These are phyloP conservation scores for Peromyscus aztecus DNA, from an alignment of 2,797 vertebrate genomes.

Conservation along the genomic window DNA sequence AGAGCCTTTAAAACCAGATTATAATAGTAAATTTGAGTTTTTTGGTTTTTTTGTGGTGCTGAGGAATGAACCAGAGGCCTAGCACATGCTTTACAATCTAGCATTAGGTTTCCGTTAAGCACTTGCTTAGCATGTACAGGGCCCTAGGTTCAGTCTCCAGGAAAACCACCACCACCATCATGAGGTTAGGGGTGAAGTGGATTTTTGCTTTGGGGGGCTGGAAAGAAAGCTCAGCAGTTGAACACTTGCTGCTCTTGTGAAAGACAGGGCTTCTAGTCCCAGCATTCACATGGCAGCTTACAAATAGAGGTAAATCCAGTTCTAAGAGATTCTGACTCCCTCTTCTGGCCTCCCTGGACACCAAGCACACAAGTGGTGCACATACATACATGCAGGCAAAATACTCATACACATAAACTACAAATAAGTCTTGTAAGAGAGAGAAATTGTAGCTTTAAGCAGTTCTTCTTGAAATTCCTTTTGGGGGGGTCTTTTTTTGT, in stretches of 20 bases:
- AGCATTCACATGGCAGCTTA: neutral
- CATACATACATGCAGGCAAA: neutral
- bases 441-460: neutral
- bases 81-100: neutral
- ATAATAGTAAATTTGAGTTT: conserved; percentile 2
- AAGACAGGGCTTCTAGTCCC: neutral
- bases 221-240: neutral
- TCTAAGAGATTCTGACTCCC: neutral
- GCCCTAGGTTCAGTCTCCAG: neutral
- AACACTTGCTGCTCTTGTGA: neutral
- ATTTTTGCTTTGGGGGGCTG: neutral
- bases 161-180: neutral
- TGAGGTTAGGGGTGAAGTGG: neutral
- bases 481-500: neutral
- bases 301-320: neutral
- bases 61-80: neutral
- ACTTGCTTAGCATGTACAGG: neutral
- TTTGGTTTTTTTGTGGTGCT: neutral
- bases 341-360: neutral
- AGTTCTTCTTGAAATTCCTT: conserved; percentile 26
- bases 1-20: conserved; percentile 19
- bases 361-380: neutral
- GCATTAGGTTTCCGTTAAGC: neutral
- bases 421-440: neutral
- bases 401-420: neutral